These are phyloP conservation scores for Aphidius colemani DNA, from an alignment of 2,888 invertebrate genomes.

Conservation along the genomic window DNA sequence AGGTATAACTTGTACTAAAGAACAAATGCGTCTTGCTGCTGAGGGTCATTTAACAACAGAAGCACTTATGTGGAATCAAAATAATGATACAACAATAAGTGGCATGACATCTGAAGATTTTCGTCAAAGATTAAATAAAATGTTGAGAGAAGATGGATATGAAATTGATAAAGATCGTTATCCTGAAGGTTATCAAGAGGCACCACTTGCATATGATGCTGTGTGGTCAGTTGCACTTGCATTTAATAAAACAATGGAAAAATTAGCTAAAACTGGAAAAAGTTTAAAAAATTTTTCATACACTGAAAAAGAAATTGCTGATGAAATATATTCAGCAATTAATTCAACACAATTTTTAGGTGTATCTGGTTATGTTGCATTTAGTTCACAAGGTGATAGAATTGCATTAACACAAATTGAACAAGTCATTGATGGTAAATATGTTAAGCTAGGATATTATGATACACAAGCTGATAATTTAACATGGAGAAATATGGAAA, in stretches of 20 bases:
- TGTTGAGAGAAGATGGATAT: conserved; percentile 78
- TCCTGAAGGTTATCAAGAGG: conserved; percentile 96
- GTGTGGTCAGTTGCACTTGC: conserved; percentile 98
- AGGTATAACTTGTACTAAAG: conserved; percentile 88
- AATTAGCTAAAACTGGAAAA: conserved; percentile 77
- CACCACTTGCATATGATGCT: conserved; percentile 98
- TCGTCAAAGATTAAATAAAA: conserved; percentile 80
- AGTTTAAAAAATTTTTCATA: conserved; percentile 95
- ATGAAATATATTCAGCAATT: conserved; percentile 96
- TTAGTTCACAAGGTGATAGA: conserved; percentile 97
- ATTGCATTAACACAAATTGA: conserved; percentile 98
- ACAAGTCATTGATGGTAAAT: conserved; percentile 93
- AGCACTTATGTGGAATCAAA: conserved; percentile 98
- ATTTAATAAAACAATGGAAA: conserved; percentile 96
- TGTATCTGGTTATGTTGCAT: conserved; percentile 96
- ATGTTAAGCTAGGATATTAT: conserved; percentile 92
- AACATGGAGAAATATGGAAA: conserved; percentile 89
- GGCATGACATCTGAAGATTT: conserved; percentile 95
- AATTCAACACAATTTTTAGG: conserved; percentile 98
- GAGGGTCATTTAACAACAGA: conserved; percentile 98
- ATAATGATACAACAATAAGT: conserved; percentile 90
- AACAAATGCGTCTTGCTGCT: conserved; percentile 92
- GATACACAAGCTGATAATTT: conserved; percentile 95
- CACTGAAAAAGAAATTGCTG: conserved; percentile 90
- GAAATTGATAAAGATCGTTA: conserved; percentile 85